Percentiles rank a stretch among this genome's conserved stretches.
These are phyloP conservation scores for Fulica atra DNA, from an alignment of 2,113 vertebrate genomes.

Conservation along the genomic window DNA sequence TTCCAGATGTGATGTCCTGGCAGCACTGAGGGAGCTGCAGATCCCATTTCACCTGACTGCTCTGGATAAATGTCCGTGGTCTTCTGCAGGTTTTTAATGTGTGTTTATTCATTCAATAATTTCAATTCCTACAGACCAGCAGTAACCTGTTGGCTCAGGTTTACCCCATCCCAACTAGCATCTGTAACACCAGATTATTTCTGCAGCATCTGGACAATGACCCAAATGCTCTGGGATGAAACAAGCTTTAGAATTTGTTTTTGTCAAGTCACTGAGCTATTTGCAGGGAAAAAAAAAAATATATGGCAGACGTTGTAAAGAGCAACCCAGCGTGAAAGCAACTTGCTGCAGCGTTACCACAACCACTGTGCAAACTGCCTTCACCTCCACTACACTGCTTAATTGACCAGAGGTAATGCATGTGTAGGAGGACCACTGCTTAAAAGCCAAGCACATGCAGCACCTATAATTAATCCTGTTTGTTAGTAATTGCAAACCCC, in stretches of 20 bases:
- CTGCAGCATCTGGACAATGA: neutral
- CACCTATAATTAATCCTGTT: conserved; percentile 45
- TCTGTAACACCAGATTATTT: neutral
- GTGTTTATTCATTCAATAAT: neutral
- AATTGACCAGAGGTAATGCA: conserved; percentile 20
- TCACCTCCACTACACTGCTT: neutral
- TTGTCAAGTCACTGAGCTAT: neutral
- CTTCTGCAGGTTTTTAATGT: neutral
- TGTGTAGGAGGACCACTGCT: conserved; percentile 2
- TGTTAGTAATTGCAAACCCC: conserved; percentile 40
- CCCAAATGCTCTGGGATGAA: neutral
- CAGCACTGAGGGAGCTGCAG: neutral
- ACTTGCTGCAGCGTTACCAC: neutral
- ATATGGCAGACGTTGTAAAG: neutral
- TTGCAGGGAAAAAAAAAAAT: neutral
- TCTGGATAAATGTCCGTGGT: neutral
- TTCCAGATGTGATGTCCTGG: neutral
- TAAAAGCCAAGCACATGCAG: conserved; percentile 17
- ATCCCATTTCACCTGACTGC: neutral
- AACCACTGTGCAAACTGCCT: neutral
- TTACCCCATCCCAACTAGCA: neutral
- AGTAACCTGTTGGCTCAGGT: neutral
- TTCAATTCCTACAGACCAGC: neutral
- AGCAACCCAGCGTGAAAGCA: neutral
- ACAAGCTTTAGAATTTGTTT: neutral